These are phyloP conservation scores for Dryadula phaetusa DNA, from an alignment of 2,888 invertebrate genomes.

Conservation along the genomic window DNA sequence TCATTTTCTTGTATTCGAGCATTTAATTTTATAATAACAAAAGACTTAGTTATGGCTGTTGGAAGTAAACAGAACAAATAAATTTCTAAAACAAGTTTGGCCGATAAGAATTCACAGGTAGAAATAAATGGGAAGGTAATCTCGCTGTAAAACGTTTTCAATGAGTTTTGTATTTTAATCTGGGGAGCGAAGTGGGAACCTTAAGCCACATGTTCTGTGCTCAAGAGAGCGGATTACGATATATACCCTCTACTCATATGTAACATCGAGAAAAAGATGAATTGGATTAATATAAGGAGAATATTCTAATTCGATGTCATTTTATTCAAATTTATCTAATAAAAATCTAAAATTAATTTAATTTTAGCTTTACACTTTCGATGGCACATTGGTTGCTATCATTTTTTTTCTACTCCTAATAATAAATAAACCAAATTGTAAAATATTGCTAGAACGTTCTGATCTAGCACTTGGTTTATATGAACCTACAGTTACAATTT, in stretches of 20 bases:
- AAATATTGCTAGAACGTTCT: no score
- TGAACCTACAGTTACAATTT: no score
- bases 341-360: no score
- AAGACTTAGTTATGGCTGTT: not conserved
- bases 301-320: not conserved
- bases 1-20: not conserved
- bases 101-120: conserved; percentile 49
- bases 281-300: not conserved
- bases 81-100: conserved; percentile 40
- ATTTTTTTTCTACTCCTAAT: no score
- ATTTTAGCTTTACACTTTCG: no score
- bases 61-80: conserved; percentile 31
- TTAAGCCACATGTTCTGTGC: conserved; percentile 48
- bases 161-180: conserved; percentile 77
- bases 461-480: no score
- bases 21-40: not conserved
- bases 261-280: conserved; percentile 1
- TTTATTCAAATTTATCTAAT: no score
- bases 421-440: no score
- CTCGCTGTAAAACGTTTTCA: conserved; percentile 69
- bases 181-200: conserved; percentile 51
- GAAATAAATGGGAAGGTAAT: conserved; percentile 65
- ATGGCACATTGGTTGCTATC: no score
- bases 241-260: conserved; percentile 17
- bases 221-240: conserved; percentile 42